A percentile compares a stretch with the other conserved stretches of the same genome.
Evolutionary conservation across 2,113 vertebrate genomes (phyloP).

Genomic region (Hypomesus transpacificus): DNA sequence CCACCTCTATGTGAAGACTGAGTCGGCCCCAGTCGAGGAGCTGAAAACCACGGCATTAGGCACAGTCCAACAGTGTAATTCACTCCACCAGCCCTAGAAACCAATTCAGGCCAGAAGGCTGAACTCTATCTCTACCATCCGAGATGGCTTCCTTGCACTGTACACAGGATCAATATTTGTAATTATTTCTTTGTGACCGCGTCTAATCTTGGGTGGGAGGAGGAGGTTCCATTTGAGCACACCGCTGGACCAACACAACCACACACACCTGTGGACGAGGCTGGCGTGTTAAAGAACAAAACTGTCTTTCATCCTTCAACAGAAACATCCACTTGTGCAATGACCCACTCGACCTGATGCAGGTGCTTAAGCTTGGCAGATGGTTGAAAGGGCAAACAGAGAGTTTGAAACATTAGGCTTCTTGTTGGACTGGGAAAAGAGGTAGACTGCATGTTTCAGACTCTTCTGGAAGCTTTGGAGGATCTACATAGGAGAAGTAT

Average conservation of each 20-base stretch:
- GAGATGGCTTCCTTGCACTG: slow-evolving; percentile 18
- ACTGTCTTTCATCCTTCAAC: neutral
- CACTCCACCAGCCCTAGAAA: slow-evolving; percentile 12
- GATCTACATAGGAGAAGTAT: too few relatives aligned
- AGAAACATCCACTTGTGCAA: neutral
- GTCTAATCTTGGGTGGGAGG: slow-evolving; percentile 26
- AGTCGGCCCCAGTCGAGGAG: neutral
- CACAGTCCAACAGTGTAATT: slow-evolving; percentile 23
- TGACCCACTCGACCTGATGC: neutral
- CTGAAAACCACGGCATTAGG: slow-evolving; percentile 4
- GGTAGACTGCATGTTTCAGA: too few relatives aligned
- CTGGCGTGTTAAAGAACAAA: neutral
- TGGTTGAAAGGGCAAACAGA: too few relatives aligned
- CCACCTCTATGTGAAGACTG: neutral
- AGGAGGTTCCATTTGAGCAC: slow-evolving; percentile 30
- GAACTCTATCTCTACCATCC: slow-evolving; percentile 15
- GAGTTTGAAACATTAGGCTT: too few relatives aligned
- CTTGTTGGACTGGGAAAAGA: neutral
- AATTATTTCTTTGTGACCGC: slow-evolving; percentile 30
- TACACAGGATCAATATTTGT: slow-evolving; percentile 37
- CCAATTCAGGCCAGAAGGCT: slow-evolving; percentile 8
- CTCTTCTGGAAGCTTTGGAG: too few relatives aligned
- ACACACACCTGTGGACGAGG: neutral
- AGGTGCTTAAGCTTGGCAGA: too few relatives aligned
- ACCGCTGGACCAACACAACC: slow-evolving; percentile 11